phyloP scores from a whole-genome alignment of 2,113 vertebrate genomes.

The Budorcas taxicolor region DNA sequence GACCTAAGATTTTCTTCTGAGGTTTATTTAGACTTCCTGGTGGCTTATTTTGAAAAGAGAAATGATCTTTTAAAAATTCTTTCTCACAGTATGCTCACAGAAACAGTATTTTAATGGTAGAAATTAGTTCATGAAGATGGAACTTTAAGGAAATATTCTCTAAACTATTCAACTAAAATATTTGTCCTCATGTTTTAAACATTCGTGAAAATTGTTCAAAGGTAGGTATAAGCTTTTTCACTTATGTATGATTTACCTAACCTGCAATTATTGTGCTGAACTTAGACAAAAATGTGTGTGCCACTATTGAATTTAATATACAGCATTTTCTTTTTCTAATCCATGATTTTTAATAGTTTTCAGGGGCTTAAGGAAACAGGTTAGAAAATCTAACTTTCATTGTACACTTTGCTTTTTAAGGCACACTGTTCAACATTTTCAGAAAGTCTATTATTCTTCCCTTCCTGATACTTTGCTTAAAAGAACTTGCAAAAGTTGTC shows the following conservation, averaged over 20 bases:
- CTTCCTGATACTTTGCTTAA: neutral
- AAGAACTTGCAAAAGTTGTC: neutral
- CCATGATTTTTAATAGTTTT: neutral
- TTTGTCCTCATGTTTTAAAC: slow-evolving; percentile 1
- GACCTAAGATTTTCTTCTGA: neutral
- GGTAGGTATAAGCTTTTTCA: neutral
- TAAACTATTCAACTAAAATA: slow-evolving; percentile 7
- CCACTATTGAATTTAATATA: neutral
- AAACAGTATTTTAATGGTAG: neutral
- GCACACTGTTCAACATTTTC: neutral
- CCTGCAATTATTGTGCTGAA: neutral
- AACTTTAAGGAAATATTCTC: neutral
- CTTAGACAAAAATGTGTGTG: neutral
- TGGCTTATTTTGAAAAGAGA: slow-evolving; percentile 31
- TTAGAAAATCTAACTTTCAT: neutral
- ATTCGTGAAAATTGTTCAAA: slow-evolving; percentile 7
- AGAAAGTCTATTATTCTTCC: neutral
- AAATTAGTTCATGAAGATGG: slow-evolving; percentile 23
- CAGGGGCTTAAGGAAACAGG: neutral
- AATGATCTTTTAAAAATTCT: neutral
- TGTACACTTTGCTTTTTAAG: neutral
- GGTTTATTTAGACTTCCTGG: neutral
- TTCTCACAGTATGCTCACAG: neutral
- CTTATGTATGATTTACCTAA: neutral
- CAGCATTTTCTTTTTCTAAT: neutral